Evolutionary conservation across 2,113 vertebrate genomes (phyloP).

Genomic region (Myotis yumanensis): DNA sequence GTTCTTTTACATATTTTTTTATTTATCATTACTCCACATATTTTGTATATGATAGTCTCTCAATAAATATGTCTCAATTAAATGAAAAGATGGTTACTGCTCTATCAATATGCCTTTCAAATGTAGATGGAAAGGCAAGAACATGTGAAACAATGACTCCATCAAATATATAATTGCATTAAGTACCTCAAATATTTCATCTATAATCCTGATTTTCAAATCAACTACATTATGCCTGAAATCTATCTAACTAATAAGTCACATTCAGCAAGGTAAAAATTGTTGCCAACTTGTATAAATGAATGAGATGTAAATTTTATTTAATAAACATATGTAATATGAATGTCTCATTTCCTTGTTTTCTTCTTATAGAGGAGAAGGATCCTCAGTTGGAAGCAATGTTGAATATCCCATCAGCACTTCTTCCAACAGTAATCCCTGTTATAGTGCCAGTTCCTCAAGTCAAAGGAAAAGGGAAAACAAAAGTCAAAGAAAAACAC

Average conservation of each 20-base stretch:
- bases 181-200: not conserved
- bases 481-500: constrained; percentile 75
- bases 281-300: not conserved
- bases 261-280: not conserved
- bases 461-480: constrained; percentile 77
- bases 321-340: not conserved
- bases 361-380: constrained; percentile 72
- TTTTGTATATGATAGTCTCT: not conserved
- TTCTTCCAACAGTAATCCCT: constrained; percentile 68
- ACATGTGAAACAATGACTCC: not conserved
- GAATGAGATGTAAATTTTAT: not conserved
- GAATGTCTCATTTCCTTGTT: not conserved
- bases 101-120: not conserved
- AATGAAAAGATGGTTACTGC: not conserved
- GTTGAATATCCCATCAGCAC: constrained; percentile 81
- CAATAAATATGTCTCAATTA: constrained; percentile 34
- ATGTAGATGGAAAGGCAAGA: not conserved
- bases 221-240: not conserved
- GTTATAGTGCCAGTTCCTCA: constrained; percentile 32
- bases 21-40: not conserved
- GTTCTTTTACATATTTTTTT: not conserved
- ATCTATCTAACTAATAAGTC: not conserved
- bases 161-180: not conserved
- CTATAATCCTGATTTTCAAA: constrained; percentile 16
- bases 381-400: constrained; percentile 77